These are phyloP conservation scores for Plutella xylostella DNA, from an alignment of 2,888 invertebrate genomes.

Conservation along the genomic window DNA sequence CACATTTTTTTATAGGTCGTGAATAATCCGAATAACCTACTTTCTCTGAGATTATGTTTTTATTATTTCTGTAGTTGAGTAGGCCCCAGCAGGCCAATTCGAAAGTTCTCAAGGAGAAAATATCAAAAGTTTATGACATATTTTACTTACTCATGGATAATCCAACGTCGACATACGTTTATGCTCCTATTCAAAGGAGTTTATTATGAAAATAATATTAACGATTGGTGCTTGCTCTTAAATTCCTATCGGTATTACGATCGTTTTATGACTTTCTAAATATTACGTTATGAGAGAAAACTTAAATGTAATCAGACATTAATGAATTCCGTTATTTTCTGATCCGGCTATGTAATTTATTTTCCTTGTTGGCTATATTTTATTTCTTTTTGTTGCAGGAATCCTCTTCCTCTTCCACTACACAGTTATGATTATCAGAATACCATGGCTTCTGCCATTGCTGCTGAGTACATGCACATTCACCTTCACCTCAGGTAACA, in stretches of 20 bases:
- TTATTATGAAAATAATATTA: conserved; percentile 19
- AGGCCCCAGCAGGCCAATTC: conserved; percentile 13
- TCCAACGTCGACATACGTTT: conserved; percentile 12
- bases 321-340: not conserved
- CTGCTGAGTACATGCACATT: conserved; percentile 27
- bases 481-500: conserved; percentile 45
- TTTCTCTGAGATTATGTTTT: conserved; percentile 34
- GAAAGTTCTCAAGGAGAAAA: conserved; percentile 22
- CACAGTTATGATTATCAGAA: conserved; percentile 55
- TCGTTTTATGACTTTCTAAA: conserved; percentile 19
- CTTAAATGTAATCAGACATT: not conserved
- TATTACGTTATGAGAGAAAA: conserved; percentile 1
- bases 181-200: conserved; percentile 17
- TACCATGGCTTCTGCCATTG: conserved; percentile 46
- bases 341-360: not conserved
- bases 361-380: not conserved
- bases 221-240: conserved; percentile 11
- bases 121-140: conserved; percentile 23
- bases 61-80: conserved; percentile 8
- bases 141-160: conserved; percentile 21
- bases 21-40: conserved; percentile 33
- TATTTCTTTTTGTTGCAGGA: conserved; percentile 37
- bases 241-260: conserved; percentile 16
- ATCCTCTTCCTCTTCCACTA: conserved; percentile 26
- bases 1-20: conserved; percentile 14